Evolutionary conservation across 2,888 invertebrate genomes (phyloP), one percentile per base, ranked within the genome.

Genomic region (Agelastica alni): DNA sequence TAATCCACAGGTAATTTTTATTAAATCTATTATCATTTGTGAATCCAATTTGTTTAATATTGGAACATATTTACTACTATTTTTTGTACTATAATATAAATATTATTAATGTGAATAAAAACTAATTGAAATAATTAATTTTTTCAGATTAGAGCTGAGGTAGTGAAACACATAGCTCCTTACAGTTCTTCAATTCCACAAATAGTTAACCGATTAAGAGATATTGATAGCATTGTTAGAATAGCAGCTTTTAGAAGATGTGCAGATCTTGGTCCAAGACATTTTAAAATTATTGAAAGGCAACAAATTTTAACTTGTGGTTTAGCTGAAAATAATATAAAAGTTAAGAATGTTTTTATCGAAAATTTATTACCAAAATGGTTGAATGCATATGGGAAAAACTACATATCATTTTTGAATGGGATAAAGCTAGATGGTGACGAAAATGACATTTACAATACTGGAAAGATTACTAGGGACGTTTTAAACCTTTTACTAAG

Each of bases 151-250:
- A 54, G 73, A 44, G 62, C 58, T 47, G 68, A 64, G 36, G 65
- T 66, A n/a, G 59, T 66, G 4, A 59, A 58, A 49, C 44, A 53
- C 12, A 63, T 71, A 16, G 70, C 70, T 18, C 64, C 68, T 2
- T 68, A 61, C 59, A 43, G 51, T 2, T 6, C 49, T 6, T 65
- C 67, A 10, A 49, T 68, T 18, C 49, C 56, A 9, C 59, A 59
- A 55, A 57, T 70, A 12, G 69, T 91, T 41, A 85, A 85, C 57
- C 81, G 91, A 0, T 81, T 89, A 0, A 83, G 86, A 66, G 94
- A 95, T 74, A 82, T 88, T 0, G 89, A 89, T 66, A 88, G 88
- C 53, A 81, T 82, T 20, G 91, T 95, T 1, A 80, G 93, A 0
- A 83, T 76, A 69, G 79, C 75, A 58, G 81, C 84, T 0, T 85